Conservation (phyloP, 2,113 vertebrate species). For the Pedionomus torquatus region DNA sequence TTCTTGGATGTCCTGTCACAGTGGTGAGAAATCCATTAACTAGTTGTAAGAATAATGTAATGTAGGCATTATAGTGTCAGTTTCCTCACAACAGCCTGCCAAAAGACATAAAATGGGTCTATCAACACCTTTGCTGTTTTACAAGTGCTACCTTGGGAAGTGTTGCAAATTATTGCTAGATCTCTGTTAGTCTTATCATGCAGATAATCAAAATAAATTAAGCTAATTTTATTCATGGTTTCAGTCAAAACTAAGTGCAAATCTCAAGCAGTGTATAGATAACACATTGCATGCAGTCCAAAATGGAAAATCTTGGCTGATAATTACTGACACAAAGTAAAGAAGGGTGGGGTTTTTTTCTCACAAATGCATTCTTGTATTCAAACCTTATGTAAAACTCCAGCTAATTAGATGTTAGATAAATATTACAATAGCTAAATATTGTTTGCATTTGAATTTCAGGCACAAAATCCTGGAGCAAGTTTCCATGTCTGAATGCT, state of each 20-base stretch:
- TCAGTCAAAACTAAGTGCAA: not conserved
- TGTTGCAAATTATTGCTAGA: not conserved
- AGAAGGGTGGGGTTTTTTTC: not conserved
- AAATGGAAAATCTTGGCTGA: not conserved
- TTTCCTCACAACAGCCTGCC: not conserved
- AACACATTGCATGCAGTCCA: not conserved
- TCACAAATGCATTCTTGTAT: not conserved
- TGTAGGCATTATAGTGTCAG: not conserved
- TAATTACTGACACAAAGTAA: not conserved
- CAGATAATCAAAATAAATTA: not conserved
- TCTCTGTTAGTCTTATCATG: not conserved
- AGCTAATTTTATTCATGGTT: not conserved
- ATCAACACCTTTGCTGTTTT: not conserved
- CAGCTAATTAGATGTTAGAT: not conserved
- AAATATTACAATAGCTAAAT: constrained; percentile 1
- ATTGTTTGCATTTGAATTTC: not conserved
- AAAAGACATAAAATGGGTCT: not conserved
- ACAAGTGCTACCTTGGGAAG: not conserved
- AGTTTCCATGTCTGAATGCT: not conserved
- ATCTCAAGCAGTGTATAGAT: not conserved
- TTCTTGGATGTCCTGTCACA: not conserved
- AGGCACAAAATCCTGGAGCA: not conserved
- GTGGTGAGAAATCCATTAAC: not conserved
- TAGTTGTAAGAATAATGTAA: not conserved
- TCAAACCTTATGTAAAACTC: not conserved